Evolutionary conservation across 2,113 vertebrate genomes (phyloP), one percentile per base, ranked within the genome.

Genomic region (Origma solitaria): DNA sequence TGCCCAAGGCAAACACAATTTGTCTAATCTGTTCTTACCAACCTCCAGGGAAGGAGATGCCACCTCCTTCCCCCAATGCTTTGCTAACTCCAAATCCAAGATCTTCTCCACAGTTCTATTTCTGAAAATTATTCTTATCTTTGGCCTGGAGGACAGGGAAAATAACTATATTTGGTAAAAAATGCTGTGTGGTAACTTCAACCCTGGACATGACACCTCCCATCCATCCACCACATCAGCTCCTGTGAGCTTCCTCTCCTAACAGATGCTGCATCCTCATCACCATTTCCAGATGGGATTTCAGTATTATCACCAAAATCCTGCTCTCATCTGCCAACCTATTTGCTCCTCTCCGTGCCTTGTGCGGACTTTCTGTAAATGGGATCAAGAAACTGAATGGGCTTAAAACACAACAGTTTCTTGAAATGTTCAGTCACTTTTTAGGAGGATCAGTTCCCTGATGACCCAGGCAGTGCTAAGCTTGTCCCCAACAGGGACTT

Each of bases 271-370:
- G 54, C 5, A 6, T 49, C 61, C 69, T 45, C 61, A 58, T 25
- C 78, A 57, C 42, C 31, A 50, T 4, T 86, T 82, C 65, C 82
- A 92, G 28, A 5, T 42, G 61, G 18, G 86, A 87, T 68, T 75
- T 51, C 73, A 79, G 42, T 2, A 21, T 54, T 35, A 33, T 8
- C 61, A 58, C 28, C 70, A 51, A 92, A 82, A 79, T 37, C 61
- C 83, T 38, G 42, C 75, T 82, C 68, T 69, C 23, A 61, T 35
- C 72, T 73, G 19, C 45, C 80, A 94, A 23, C 22, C 24, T n/a
- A 7, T 37, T 28, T 69, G n/a, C n/a, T 72, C n/a, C 23, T 20
- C 13, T 69, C 62, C 0, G 0, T 21, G 31, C 65, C 25, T 69
- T 9, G 24, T 9, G 35, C 2, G 15, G 13, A 37, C 20, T 38